Evolutionary conservation across 2,113 vertebrate genomes (phyloP).

Genomic region (Ahaetulla prasina): DNA sequence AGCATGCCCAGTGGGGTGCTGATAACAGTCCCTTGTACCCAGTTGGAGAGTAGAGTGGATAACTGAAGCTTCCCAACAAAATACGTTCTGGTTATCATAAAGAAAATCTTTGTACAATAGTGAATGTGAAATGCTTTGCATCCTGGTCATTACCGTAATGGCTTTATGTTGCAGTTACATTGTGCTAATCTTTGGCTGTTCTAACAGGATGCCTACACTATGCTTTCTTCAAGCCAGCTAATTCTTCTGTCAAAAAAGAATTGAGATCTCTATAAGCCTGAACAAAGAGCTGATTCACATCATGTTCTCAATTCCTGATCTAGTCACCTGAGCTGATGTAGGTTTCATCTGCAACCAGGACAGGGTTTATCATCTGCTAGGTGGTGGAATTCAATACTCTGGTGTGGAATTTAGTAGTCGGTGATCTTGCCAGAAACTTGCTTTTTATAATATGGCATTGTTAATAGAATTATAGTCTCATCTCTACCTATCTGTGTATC

Average conservation of each 20-base stretch:
- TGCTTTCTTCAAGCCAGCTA: neutral
- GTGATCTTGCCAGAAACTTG: neutral
- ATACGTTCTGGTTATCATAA: neutral
- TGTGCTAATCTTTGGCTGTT: neutral
- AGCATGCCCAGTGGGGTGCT: neutral
- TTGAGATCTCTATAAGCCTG: neutral
- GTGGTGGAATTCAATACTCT: slow-evolving; percentile 4
- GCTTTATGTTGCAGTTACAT: neutral
- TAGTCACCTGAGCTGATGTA: neutral
- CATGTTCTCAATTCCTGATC: neutral
- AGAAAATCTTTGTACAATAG: neutral
- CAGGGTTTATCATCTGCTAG: slow-evolving; percentile 9
- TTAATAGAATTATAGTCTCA: neutral
- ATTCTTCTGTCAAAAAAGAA: neutral
- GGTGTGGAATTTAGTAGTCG: neutral
- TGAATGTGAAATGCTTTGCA: neutral
- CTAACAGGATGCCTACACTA: neutral
- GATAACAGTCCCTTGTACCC: neutral
- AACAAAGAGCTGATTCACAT: neutral
- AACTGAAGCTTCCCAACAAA: neutral
- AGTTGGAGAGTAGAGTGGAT: neutral
- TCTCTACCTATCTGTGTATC: neutral
- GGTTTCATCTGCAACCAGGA: neutral
- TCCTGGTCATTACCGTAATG: neutral
- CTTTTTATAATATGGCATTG: neutral